phyloP scores from a whole-genome alignment of 1,140 invertebrate species.

The Lutraria rhynchaena region DNA sequence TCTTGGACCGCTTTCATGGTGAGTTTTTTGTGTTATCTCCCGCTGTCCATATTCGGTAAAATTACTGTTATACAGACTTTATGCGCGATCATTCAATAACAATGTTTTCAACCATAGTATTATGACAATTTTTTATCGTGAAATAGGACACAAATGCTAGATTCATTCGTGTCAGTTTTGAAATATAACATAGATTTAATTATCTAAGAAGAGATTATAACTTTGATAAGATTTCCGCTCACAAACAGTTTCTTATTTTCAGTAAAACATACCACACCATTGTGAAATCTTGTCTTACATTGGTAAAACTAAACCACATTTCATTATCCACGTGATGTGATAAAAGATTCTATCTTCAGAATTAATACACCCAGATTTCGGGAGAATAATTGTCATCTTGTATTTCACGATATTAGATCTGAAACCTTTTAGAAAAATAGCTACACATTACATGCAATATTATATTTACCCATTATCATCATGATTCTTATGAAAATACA shows the following conservation, averaged over 20 bases:
- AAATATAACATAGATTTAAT: constrained; percentile 34
- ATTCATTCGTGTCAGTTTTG: constrained; percentile 32
- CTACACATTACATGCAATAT: constrained; percentile 51
- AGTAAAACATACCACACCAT: constrained; percentile 16
- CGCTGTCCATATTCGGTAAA: too few species aligned
- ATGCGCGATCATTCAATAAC: too few species aligned
- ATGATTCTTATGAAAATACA: constrained; percentile 9
- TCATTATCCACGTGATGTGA: constrained; percentile 9
- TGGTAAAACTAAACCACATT: constrained; percentile 37
- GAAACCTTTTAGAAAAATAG: constrained; percentile 12
- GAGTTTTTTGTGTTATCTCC: too few species aligned
- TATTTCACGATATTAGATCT: constrained; percentile 37
- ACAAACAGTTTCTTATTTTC: constrained; percentile 48
- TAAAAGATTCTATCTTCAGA: constrained; percentile 46
- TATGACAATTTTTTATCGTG: constrained; percentile 10
- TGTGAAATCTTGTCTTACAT: not conserved
- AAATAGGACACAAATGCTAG: constrained; percentile 25
- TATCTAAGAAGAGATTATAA: constrained; percentile 3
- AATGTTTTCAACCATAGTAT: too few species aligned
- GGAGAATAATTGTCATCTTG: constrained; percentile 35
- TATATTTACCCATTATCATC: constrained; percentile 18
- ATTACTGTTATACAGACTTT: too few species aligned
- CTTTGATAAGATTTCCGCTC: constrained; percentile 2
- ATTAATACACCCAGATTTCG: constrained; percentile 38
- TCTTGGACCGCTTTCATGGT: too few species aligned